Percentiles rank a stretch among this genome's conserved stretches.
These are phyloP conservation scores for Oxystoma pomonae DNA, from an alignment of 2,888 invertebrate genomes.

Conservation along the genomic window DNA sequence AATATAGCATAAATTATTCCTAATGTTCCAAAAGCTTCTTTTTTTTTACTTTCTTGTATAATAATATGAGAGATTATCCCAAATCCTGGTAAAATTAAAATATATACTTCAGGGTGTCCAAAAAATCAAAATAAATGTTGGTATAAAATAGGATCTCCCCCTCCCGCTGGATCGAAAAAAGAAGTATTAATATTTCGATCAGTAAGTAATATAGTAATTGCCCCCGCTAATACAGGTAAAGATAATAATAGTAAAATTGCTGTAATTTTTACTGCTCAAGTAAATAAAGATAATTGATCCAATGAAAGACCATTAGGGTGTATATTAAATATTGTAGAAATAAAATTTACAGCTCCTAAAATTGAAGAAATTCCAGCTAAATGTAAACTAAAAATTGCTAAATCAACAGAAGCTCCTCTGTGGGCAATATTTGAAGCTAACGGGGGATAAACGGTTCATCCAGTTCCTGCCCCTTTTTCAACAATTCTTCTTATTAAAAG, in stretches of 20 bases:
- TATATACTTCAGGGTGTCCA: constrained; percentile 84
- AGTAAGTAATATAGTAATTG: constrained; percentile 73
- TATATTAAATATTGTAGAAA: constrained; percentile 72
- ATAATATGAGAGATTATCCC: constrained; percentile 78
- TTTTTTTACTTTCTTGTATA: constrained; percentile 72
- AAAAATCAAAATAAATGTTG: constrained; percentile 88
- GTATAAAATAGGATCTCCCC: constrained; percentile 76
- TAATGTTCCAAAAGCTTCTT: constrained; percentile 66
- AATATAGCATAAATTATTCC: constrained; percentile 83
- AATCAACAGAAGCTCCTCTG: constrained; percentile 64
- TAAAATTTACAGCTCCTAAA: constrained; percentile 76
- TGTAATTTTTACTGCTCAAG: constrained; percentile 68
- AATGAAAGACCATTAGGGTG: constrained; percentile 56
- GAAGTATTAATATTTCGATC: constrained; percentile 78
- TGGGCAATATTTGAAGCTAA: constrained; percentile 61
- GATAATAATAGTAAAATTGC: constrained; percentile 62
- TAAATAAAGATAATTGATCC: constrained; percentile 67
- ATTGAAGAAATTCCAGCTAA: constrained; percentile 70
- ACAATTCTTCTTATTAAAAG: constrained; percentile 55
- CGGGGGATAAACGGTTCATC: constrained; percentile 56
- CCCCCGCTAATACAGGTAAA: constrained; percentile 72
- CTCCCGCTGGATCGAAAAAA: constrained; percentile 76
- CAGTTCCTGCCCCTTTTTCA: constrained; percentile 69
- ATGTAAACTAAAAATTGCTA: constrained; percentile 74
- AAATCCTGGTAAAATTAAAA: constrained; percentile 80